A percentile compares a stretch with the other conserved stretches of the same genome.
phyloP scores from a whole-genome alignment of 2,113 vertebrate species.

The Malurus cyaneus region DNA sequence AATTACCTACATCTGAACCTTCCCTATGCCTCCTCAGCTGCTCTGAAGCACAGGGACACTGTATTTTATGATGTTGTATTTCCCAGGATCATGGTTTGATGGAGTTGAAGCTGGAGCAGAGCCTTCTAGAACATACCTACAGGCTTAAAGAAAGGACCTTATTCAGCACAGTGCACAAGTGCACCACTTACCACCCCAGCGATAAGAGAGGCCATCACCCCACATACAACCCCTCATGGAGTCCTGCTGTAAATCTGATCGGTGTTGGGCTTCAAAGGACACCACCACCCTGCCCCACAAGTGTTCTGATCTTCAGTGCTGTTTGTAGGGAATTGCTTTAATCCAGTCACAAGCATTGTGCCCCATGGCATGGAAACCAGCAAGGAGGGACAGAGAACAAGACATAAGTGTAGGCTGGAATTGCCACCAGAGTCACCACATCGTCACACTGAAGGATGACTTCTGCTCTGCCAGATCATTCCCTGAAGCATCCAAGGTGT shows the following conservation, averaged over 20 bases:
- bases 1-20: neutral
- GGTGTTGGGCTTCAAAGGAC: neutral
- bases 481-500: neutral
- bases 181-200: fast-evolving
- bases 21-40: neutral
- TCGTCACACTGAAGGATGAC: neutral
- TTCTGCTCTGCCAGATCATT: neutral
- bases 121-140: neutral
- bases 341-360: neutral
- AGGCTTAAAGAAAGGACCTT: neutral
- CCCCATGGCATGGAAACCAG: neutral
- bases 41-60: neutral
- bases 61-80: neutral
- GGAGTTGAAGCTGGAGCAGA: neutral
- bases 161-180: neutral
- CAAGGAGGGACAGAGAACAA: neutral
- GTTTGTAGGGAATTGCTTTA: neutral
- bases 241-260: neutral
- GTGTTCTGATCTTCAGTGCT: neutral
- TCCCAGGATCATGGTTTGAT: neutral
- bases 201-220: neutral
- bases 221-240: fast-evolving
- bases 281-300: neutral
- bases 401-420: neutral
- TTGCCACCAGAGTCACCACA: neutral